Conservation (phyloP, 2,888 invertebrate genomes). For the Isoperla grammatica region DNA sequence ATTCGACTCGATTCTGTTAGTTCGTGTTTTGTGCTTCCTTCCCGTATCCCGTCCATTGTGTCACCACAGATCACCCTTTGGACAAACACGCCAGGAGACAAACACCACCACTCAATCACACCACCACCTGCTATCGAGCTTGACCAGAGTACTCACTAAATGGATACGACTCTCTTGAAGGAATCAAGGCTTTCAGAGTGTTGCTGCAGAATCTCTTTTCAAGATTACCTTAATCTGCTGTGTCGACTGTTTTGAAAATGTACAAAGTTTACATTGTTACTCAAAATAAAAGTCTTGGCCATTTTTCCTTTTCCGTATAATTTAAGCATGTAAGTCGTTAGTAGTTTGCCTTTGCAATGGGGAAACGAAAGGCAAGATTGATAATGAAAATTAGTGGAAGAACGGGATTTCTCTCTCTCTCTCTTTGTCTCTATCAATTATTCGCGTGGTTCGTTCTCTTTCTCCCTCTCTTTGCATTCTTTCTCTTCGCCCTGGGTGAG, state of each 20-base stretch:
- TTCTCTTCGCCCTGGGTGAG: not conserved
- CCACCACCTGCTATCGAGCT: too few species aligned
- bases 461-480: conserved; percentile 12
- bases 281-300: conserved; percentile 1
- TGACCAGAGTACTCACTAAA: too few species aligned
- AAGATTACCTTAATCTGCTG: too few species aligned
- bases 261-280: conserved; percentile 8
- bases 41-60: not conserved
- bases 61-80: conserved; percentile 1
- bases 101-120: too few species aligned
- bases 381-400: conserved; percentile 18
- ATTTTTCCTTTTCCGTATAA: conserved; percentile 4
- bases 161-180: too few species aligned
- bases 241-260: too few species aligned
- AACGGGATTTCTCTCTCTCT: conserved; percentile 1
- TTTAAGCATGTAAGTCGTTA: conserved; percentile 17
- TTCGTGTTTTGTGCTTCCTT: not conserved
- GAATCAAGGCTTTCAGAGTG: too few species aligned
- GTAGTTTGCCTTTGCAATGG: conserved; percentile 1
- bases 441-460: conserved; percentile 3
- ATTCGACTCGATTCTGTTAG: too few species aligned
- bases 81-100: conserved; percentile 19
- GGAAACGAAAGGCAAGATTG: conserved; percentile 18
- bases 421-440: conserved; percentile 10
- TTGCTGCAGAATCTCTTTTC: too few species aligned